These are phyloP conservation scores for Piscicola geometra DNA, from an alignment of 2,888 invertebrate species.

Conservation along the genomic window DNA sequence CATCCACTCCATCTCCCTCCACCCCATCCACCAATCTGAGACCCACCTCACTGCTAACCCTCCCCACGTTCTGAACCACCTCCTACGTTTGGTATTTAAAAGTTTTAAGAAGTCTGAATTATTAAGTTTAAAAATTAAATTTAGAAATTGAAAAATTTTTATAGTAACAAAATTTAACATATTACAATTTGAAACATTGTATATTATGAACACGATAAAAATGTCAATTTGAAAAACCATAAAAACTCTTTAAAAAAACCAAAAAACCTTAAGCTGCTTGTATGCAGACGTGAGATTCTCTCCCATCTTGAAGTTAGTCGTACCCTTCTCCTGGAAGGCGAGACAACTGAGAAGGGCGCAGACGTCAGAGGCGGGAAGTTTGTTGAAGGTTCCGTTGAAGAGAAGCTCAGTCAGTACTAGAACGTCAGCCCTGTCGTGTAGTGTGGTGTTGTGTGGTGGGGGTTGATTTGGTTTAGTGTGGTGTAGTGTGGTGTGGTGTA, in stretches of 20 bases:
- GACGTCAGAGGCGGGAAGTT: constrained; percentile 67
- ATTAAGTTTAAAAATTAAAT: too few species aligned
- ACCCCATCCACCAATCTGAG: constrained; percentile 67
- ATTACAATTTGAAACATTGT: neutral
- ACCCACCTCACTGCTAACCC: neutral
- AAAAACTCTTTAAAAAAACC: neutral
- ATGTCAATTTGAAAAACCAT: neutral
- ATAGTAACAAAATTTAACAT: too few species aligned
- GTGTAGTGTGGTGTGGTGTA: too few species aligned
- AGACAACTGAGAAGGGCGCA: constrained; percentile 58
- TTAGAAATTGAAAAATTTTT: too few species aligned
- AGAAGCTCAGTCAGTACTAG: constrained; percentile 93
- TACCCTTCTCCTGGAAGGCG: constrained; percentile 72
- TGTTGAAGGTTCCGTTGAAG: constrained; percentile 90
- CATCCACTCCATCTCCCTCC: constrained; percentile 68
- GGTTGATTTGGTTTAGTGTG: too few species aligned
- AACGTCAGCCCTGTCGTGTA: constrained; percentile 70
- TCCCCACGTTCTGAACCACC: neutral
- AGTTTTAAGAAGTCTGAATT: too few species aligned
- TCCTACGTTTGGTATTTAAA: too few species aligned
- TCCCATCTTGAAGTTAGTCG: constrained; percentile 72
- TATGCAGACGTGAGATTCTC: constrained; percentile 84
- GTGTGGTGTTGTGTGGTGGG: neutral
- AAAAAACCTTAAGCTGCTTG: constrained; percentile 71
- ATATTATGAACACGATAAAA: too few species aligned